These are phyloP conservation scores for Triops cancriformis DNA, from an alignment of 1,140 invertebrate genomes.

Conservation along the genomic window DNA sequence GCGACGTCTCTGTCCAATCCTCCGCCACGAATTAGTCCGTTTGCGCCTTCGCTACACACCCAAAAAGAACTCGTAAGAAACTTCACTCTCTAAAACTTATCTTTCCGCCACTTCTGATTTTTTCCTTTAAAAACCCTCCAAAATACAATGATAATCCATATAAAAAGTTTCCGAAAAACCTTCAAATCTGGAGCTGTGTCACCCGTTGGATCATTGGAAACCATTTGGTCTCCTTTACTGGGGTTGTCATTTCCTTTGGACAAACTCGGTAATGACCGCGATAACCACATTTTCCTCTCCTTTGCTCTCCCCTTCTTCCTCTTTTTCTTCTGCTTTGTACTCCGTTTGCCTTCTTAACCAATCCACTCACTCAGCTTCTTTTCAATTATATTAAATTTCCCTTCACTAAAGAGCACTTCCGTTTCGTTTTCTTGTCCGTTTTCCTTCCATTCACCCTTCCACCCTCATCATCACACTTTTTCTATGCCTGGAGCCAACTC, in stretches of 20 bases:
- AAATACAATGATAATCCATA: neutral
- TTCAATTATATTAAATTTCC: neutral
- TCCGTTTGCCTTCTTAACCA: neutral
- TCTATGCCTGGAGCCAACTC: too few relatives aligned
- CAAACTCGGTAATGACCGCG: constrained; percentile 4
- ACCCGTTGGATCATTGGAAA: neutral
- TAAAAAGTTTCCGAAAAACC: neutral
- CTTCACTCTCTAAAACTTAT: neutral
- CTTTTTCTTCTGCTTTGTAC: neutral
- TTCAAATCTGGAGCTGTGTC: neutral
- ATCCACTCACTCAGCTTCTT: neutral
- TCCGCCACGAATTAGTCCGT: neutral
- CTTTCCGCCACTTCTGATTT: neutral
- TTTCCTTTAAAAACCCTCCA: neutral
- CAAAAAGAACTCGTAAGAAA: neutral
- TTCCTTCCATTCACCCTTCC: neutral
- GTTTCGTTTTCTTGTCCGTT: neutral
- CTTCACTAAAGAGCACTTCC: neutral
- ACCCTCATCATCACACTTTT: neutral
- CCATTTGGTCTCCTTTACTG: neutral
- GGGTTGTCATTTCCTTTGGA: neutral
- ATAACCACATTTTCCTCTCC: constrained; percentile 1
- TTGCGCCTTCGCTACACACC: neutral
- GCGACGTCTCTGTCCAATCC: neutral
- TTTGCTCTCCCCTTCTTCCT: neutral